Percentiles rank a stretch among this genome's conserved stretches.
phyloP scores from a whole-genome alignment of 2,797 vertebrate species.

The Xenops minutus region DNA sequence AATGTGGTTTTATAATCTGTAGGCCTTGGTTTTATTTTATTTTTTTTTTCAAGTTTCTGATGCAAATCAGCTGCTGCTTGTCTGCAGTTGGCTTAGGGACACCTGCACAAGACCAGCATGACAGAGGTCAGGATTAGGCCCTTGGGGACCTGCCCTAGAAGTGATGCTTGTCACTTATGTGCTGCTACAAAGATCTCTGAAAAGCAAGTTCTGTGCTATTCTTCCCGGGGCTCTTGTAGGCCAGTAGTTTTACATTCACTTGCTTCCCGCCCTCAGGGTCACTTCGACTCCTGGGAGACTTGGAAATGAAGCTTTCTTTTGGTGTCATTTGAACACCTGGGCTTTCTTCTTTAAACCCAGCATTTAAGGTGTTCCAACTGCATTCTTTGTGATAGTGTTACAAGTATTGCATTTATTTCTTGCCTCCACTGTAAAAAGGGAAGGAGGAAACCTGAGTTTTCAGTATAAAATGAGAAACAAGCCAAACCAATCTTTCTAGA shows the following conservation, averaged over 20 bases:
- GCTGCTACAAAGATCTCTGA: background rate
- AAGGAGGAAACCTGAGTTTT: background rate
- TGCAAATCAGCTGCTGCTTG: slow-evolving; percentile 22
- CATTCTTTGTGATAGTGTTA: background rate
- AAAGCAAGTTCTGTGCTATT: background rate
- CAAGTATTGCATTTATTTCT: background rate
- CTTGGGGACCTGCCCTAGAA: background rate
- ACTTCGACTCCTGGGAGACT: background rate
- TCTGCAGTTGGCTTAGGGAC: background rate
- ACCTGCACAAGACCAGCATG: background rate
- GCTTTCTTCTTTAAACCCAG: background rate
- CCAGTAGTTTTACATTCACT: slow-evolving; percentile 43
- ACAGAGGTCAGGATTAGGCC: slow-evolving; percentile 2
- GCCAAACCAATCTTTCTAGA: background rate
- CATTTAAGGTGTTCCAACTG: background rate
- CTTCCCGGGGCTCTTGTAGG: slow-evolving; percentile 29
- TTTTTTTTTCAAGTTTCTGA: background rate
- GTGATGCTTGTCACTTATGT: background rate
- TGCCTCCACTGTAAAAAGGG: background rate
- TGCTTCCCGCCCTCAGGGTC: slow-evolving; percentile 34
- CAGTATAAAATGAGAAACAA: background rate
- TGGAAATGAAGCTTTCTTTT: background rate
- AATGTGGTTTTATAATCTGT: background rate
- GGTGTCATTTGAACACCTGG: background rate
- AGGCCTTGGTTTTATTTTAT: background rate